phyloP scores from a whole-genome alignment of 2,113 vertebrate species.

The Nycticebus coucang region DNA sequence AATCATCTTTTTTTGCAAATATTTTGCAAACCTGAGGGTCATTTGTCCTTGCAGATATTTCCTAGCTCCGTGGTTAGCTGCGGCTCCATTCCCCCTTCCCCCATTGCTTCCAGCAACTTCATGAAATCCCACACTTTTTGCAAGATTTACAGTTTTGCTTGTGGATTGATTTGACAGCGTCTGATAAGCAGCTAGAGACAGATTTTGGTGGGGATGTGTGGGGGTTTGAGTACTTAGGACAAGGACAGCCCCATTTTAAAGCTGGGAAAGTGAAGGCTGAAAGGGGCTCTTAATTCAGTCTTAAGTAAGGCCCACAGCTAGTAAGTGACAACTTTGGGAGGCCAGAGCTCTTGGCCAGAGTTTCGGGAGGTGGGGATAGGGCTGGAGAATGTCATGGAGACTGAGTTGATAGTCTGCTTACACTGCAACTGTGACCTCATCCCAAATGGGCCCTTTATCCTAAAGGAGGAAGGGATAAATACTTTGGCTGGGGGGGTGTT shows the following conservation, averaged over 20 bases:
- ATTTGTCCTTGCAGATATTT: neutral
- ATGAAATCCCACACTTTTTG: constrained; percentile 45
- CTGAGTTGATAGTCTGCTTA: neutral
- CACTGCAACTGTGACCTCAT: neutral
- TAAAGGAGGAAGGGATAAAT: neutral
- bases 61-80: neutral
- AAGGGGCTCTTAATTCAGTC: neutral
- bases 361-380: neutral
- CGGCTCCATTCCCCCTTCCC: neutral
- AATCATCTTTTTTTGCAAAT: neutral
- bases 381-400: neutral
- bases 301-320: neutral
- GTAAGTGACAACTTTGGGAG: neutral
- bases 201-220: neutral
- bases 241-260: neutral
- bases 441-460: neutral
- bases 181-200: neutral
- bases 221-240: neutral
- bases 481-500: neutral
- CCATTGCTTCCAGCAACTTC: neutral
- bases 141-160: constrained; percentile 52
- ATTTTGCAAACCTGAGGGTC: neutral
- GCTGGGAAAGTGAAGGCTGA: neutral
- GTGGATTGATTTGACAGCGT: neutral
- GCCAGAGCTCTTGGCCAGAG: neutral